These are phyloP conservation scores for Gambusia yucatana DNA, from an alignment of 2,797 vertebrate genomes.

Conservation along the genomic window DNA sequence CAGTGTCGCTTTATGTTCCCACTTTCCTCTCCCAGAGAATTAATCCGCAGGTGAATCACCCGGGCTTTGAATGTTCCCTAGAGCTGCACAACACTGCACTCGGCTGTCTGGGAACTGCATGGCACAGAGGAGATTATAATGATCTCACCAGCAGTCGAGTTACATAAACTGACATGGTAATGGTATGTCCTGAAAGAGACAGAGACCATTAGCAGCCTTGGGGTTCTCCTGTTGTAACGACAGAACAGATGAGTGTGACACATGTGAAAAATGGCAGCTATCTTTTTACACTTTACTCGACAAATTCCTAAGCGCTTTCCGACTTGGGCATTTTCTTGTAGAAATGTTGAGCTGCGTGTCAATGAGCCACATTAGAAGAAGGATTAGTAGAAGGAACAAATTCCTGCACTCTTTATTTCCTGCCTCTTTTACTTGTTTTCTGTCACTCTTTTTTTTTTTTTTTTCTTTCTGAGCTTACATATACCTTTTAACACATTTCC, in stretches of 20 bases:
- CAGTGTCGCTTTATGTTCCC: constrained; percentile 21
- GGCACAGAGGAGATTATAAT: constrained; percentile 17
- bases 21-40: constrained; percentile 27
- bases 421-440: constrained; percentile 22
- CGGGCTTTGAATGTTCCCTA: constrained; percentile 24
- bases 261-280: constrained; percentile 9
- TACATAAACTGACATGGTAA: constrained; percentile 28
- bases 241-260: not conserved
- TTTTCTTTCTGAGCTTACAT: constrained; percentile 31
- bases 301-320: not conserved
- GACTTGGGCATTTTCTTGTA: not conserved
- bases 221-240: not conserved
- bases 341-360: constrained; percentile 1
- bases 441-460: not conserved
- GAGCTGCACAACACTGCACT: constrained; percentile 22
- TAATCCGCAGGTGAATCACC: constrained; percentile 41
- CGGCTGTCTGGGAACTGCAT: constrained; percentile 19
- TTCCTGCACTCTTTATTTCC: constrained; percentile 11
- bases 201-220: constrained; percentile 14
- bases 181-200: constrained; percentile 26
- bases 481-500: constrained; percentile 49
- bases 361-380: constrained; percentile 5
- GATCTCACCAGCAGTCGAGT: constrained; percentile 27
- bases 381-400: constrained; percentile 8
- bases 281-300: not conserved